A percentile compares a stretch with the other conserved stretches of the same genome.
Conservation (phyloP, 1,140 invertebrate genomes). For the Neodiprion lecontei region DNA sequence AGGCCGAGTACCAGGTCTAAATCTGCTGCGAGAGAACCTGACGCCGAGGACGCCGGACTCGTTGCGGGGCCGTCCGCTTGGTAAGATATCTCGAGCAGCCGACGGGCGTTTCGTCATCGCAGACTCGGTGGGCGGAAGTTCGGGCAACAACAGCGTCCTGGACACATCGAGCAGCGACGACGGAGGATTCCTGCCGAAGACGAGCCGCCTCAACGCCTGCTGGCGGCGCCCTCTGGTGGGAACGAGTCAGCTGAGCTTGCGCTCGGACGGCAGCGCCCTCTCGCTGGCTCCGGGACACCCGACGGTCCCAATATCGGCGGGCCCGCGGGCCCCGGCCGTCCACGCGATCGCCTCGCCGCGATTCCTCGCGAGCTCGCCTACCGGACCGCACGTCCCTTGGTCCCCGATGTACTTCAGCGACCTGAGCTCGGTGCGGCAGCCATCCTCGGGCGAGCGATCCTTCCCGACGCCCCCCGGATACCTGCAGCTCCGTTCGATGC, state of each 20-base stretch:
- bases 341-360: constrained; percentile 61
- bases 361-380: constrained; percentile 63
- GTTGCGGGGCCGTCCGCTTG: constrained; percentile 63
- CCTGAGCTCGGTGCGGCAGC: constrained; percentile 83
- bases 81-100: constrained; percentile 73
- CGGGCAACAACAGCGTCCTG: constrained; percentile 69
- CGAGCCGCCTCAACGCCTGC: constrained; percentile 65
- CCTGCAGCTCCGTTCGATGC: constrained; percentile 67
- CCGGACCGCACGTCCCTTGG: constrained; percentile 62
- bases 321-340: constrained; percentile 47
- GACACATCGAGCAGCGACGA: constrained; percentile 81
- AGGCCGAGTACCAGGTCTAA: constrained; percentile 93
- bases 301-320: constrained; percentile 30
- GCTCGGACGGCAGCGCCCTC: constrained; percentile 70
- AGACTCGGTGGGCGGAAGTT: constrained; percentile 64
- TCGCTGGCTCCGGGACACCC: constrained; percentile 50
- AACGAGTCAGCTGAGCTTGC: constrained; percentile 72
- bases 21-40: constrained; percentile 67
- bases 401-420: constrained; percentile 80
- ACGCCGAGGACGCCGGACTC: constrained; percentile 64
- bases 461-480: constrained; percentile 75
- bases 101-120: constrained; percentile 78
- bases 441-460: constrained; percentile 80
- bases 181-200: constrained; percentile 76
- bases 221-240: constrained; percentile 73